Percentiles rank a stretch among this genome's conserved stretches.
These are phyloP conservation scores for Apodemus agrarius DNA, from an alignment of 2,797 vertebrate species.

Conservation along the genomic window DNA sequence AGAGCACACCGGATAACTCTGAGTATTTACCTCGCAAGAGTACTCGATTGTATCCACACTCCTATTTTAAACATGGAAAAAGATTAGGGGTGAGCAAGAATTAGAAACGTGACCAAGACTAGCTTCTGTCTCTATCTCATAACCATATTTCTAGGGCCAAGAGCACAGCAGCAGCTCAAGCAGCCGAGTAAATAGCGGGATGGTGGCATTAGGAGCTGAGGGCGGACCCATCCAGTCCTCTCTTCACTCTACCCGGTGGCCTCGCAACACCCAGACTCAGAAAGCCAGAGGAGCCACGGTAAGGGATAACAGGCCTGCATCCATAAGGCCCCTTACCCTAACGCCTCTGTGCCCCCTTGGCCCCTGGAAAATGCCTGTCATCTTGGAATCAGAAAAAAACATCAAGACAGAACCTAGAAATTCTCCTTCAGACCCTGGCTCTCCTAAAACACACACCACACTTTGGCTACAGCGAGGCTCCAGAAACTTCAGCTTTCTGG, in stretches of 20 bases:
- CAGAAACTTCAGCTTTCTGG: background rate
- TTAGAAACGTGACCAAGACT: background rate
- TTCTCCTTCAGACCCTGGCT: background rate
- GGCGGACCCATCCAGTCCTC: background rate
- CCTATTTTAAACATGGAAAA: background rate
- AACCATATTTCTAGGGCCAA: background rate
- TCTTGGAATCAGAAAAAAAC: background rate
- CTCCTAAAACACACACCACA: background rate
- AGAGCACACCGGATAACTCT: background rate
- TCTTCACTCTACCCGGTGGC: background rate
- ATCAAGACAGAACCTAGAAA: background rate
- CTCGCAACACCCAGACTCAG: background rate
- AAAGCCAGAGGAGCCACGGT: background rate
- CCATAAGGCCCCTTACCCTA: background rate
- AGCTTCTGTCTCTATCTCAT: background rate
- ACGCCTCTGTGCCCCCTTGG: background rate
- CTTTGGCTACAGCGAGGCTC: background rate
- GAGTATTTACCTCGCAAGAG: background rate
- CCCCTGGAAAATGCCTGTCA: background rate
- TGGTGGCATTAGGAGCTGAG: background rate
- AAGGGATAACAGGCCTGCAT: background rate
- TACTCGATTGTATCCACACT: background rate
- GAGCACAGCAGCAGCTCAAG: background rate
- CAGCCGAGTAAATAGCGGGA: background rate
- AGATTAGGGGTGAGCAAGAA: background rate